Evolutionary conservation across 1,140 invertebrate species (phyloP).

Genomic region (Thrips palmi): DNA sequence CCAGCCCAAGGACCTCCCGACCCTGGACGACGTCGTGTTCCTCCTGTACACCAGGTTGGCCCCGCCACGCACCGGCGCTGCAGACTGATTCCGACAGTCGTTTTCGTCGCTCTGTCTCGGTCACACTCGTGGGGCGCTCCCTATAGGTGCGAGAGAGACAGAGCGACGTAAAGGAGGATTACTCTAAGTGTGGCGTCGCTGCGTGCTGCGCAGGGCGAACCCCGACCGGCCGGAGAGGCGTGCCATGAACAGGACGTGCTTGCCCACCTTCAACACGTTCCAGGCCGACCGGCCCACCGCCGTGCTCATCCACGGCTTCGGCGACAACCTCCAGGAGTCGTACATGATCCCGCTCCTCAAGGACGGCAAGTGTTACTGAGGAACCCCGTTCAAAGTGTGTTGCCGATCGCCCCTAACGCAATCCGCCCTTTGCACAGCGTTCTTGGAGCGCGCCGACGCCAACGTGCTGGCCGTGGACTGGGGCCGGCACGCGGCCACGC

Average conservation of each 20-base stretch:
- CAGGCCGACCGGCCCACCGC: constrained; percentile 15
- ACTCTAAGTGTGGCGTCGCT: background rate
- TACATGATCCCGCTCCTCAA: constrained; percentile 18
- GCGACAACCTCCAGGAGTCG: constrained; percentile 17
- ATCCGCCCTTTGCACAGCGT: constrained; percentile 21
- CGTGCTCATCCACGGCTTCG: constrained; percentile 20
- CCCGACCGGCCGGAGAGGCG: constrained; percentile 15
- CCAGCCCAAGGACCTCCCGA: constrained; percentile 7
- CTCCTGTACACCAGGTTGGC: constrained; percentile 16
- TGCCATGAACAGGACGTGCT: constrained; percentile 15
- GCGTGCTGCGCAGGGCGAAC: constrained; percentile 13
- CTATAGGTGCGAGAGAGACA: background rate
- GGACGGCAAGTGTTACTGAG: constrained; percentile 14
- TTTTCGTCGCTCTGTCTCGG: background rate
- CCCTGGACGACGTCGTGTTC: constrained; percentile 15
- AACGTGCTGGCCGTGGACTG: constrained; percentile 48
- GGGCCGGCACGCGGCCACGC: constrained; percentile 28
- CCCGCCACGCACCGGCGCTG: background rate
- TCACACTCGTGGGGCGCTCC: background rate
- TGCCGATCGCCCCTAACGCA: no score
- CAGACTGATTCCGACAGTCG: background rate
- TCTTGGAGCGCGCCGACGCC: constrained; percentile 29
- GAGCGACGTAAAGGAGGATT: background rate
- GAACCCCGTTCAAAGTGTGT: no score
- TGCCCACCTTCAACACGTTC: constrained; percentile 17